Evolutionary conservation across 1,140 invertebrate genomes (phyloP).

Genomic region (Galleria mellonella): DNA sequence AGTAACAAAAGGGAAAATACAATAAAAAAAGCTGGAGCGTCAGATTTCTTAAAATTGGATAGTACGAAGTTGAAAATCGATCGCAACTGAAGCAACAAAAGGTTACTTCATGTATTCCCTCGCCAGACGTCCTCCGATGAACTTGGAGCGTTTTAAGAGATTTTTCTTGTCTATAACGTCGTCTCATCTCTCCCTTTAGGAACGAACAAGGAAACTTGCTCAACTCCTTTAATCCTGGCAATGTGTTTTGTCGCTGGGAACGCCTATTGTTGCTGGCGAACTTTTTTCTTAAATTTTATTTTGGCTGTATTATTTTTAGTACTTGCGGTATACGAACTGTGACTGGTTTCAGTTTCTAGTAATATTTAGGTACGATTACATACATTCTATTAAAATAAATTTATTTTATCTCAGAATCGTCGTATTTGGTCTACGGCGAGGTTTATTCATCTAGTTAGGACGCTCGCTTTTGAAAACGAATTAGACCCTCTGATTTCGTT

Average conservation of each 20-base stretch:
- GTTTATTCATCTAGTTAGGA: too few relatives aligned
- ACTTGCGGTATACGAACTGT: slow-evolving; percentile 29
- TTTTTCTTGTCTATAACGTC: slow-evolving; percentile 15
- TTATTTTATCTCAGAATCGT: too few relatives aligned
- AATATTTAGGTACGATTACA: too few relatives aligned
- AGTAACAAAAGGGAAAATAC: too few relatives aligned
- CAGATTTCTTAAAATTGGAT: neutral
- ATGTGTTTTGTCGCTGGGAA: slow-evolving; percentile 61
- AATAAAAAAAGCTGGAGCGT: neutral
- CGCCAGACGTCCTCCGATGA: slow-evolving; percentile 6
- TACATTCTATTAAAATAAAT: too few relatives aligned
- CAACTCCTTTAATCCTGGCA: slow-evolving; percentile 61
- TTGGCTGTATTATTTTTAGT: slow-evolving; percentile 41
- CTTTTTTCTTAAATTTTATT: slow-evolving; percentile 62
- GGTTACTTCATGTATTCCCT: neutral
- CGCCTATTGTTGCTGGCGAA: slow-evolving; percentile 49
- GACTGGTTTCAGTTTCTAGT: slow-evolving; percentile 12
- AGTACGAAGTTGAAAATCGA: neutral
- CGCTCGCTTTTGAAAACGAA: slow-evolving; percentile 40
- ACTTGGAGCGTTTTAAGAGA: slow-evolving; percentile 13
- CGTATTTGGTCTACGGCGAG: too few relatives aligned
- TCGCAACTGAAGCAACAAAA: neutral
- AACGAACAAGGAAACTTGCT: slow-evolving; percentile 38
- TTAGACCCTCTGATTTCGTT: slow-evolving; percentile 45
- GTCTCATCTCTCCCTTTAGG: slow-evolving; percentile 27